Evolutionary conservation across 2,888 invertebrate species (phyloP), one percentile per base, ranked within the genome.

Genomic region (Eupithecia insigniata): DNA sequence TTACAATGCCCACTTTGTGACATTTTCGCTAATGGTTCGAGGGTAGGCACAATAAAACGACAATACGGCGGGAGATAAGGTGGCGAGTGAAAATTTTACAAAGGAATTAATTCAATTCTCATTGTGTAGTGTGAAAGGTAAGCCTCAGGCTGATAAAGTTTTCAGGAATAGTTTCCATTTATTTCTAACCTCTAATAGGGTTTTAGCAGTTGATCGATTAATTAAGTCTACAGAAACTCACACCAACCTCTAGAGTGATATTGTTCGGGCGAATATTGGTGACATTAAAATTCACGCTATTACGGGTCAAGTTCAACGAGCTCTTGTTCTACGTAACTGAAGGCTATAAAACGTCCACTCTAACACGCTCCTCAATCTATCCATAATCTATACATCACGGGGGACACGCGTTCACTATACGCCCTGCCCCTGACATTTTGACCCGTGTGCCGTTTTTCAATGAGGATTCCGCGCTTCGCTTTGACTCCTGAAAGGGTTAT

Each of bases 1-100:
- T 89, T 87, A 93, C 93, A 94, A 94, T 93, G 90, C 91, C 91
- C 85, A 82, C 90, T 90, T 89, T 89, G 91, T 93, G 93, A 94
- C 93, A 94, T 94, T 94, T 92, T 93, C 92, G 91, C 93, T 93
- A 94, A 94, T 93, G 93, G 93, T 93, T 92, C 86, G 90, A 91
- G 91, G 92, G 92, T 89, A 91, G 92, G 91, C 91, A 93, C 92
- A 93, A 93, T 93, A 93, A 93, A 93, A 92, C 89, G 93, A 93
- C 93, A 93, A 92, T 92, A 92, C 92, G 88, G 90, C 91, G 87
- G 86, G 89, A 92, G 92, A 93, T 94, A 94, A 92, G 93, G 93
- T 91, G 89, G 90, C 90, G 92, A 93, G 90, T 92, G 93, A 93
- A 93, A 92, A 93, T 93, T 93, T 93, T 90, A 92, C 88, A 88